Evolutionary conservation across 1,140 invertebrate genomes (phyloP), one percentile per base, ranked within the genome.

Genomic region (Tenebrio molitor): DNA sequence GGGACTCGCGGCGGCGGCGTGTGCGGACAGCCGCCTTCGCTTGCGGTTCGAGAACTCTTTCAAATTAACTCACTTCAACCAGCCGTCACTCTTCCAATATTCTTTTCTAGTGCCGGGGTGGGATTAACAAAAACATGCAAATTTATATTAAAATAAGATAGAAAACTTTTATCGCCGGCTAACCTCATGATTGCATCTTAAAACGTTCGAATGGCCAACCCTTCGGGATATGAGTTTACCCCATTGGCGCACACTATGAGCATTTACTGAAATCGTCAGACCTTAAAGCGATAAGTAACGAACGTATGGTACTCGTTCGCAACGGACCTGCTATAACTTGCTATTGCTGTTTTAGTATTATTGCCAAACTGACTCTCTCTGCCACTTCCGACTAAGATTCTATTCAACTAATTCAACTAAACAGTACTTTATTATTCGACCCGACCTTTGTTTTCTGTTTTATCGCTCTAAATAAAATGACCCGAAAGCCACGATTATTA

Each of bases 61-160:
- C 71, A 79, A 80, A 80, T 80, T 79, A 81, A 78, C 78, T 78
- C 70, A 69, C 72, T 74, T 73, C 72, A 74, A 65, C 76, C 78
- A 79, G 78, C 78, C 76, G 79, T 80, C 77, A 76, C 78, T 78
- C 69, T 73, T 77, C 71, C 71, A 72, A 76, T 77, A 78, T 77
- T 80, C 77, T 78, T 78, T 78, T 70, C 50, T 73, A 67, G 64
- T 74, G 74, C 74, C 72, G 23, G 50, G 66, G 62, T 71, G 71
- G 77, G 80, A 81, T 82, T 81, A 81, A 80, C 78, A 81, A 81
- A 79, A 82, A 81, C 80, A 80, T 82, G 81, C 80, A 81, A 82
- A 82, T 82, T 81, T 80, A 79, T 81, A 80, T 81, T 81, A 80
- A 80, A 80, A 79, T 77, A 78, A 73, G 71, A 77, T 77, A 74